Evolutionary conservation across 2,113 vertebrate genomes (phyloP), one percentile per base, ranked within the genome.

Genomic region (Cyphomyrus discorhynchus): DNA sequence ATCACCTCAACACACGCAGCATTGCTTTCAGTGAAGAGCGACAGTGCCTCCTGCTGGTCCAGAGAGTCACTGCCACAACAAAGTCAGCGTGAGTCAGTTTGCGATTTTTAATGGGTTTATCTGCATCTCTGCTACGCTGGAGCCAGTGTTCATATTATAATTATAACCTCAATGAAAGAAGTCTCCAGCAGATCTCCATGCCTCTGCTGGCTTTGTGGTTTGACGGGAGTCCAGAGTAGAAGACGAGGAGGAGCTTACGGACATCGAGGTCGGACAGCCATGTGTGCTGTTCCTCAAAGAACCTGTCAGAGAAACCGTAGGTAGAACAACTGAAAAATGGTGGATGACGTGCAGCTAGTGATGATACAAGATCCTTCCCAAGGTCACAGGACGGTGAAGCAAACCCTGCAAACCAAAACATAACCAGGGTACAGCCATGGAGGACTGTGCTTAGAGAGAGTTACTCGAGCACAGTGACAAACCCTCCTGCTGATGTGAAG

Each of bases 371-470:
- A 13, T 39, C 27, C 70, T 39, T 19, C 35, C 70, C 11, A 39
- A 77, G 39, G 70, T 77, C 31, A 77, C 31, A 77, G 70, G 70
- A 77, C 5, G n/a, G 58, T 66, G 39, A 15, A 80, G 15, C 35
- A 62, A n/a, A 62, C 8, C 2, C 70, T 74, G 31, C 31, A 39
- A 35, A 77, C 15, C 31, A 2, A 77, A 80, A 17, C 17, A 42
- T 86, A 53, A 52, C 3, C 47, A 49, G 84, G 49, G 13, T 52
- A 52, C 10, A 52, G 8, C 27, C 10, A 19, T n/a, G n/a, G 1
- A 46, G 24, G 15, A 86, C 84, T 47, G 39, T 13, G 45, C 80
- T 77, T 83, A 83, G 77, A 88, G 66, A 84, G 86, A 91, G 47
- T 85, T 5, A 9, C 66, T 70, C 0, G 7, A 53, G 39, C 50